Evolutionary conservation across 2,888 invertebrate genomes (phyloP).

Genomic region (Leptinotarsa rubiginosa): DNA sequence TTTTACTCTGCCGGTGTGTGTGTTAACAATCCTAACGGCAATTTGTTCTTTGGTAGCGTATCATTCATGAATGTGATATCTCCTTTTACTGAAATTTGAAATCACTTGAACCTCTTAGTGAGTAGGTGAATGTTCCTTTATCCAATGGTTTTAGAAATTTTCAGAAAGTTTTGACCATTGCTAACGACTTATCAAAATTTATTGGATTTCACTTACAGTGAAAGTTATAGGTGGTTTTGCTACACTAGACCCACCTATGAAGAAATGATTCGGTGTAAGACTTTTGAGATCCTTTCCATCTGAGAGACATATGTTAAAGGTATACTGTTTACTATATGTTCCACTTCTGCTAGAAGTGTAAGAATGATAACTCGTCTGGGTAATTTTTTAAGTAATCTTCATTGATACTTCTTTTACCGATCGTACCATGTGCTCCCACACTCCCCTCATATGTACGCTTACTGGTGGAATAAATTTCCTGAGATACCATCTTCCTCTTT

Average conservation of each 20-base stretch:
- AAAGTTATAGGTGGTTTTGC: too few species aligned
- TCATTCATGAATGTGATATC: not conserved
- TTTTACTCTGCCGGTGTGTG: not conserved
- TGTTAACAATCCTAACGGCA: not conserved
- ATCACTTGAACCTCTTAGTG: not conserved
- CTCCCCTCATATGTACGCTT: constrained; percentile 5
- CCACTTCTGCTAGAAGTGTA: constrained; percentile 18
- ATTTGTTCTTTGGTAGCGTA: not conserved
- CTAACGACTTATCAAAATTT: too few species aligned
- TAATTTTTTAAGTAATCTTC: constrained; percentile 10
- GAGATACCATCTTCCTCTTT: not conserved
- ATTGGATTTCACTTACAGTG: too few species aligned
- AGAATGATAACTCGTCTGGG: constrained; percentile 19
- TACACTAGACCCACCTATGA: too few species aligned
- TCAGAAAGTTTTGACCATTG: too few species aligned
- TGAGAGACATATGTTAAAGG: constrained; percentile 29
- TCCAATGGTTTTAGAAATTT: not conserved
- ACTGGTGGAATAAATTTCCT: not conserved
- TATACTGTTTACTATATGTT: constrained; percentile 30
- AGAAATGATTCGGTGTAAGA: too few species aligned
- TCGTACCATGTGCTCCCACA: constrained; percentile 18
- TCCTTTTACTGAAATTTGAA: not conserved
- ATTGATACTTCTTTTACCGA: constrained; percentile 16
- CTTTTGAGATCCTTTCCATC: not conserved
- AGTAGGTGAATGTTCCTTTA: not conserved